These are phyloP conservation scores for Upupa epops DNA, from an alignment of 2,113 vertebrate species.

Conservation along the genomic window DNA sequence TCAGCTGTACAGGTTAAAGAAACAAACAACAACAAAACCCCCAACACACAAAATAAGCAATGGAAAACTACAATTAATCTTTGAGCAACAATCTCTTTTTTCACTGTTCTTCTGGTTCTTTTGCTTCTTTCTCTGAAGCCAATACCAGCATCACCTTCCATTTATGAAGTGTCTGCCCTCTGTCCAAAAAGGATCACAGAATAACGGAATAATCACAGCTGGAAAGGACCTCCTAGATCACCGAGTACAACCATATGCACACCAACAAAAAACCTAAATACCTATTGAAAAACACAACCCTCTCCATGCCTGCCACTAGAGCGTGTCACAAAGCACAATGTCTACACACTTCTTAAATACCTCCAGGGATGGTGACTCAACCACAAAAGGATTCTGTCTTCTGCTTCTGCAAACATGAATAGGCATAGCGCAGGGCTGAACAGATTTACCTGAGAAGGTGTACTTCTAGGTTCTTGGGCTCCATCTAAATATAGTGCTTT, in stretches of 20 bases:
- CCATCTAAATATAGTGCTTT: constrained; percentile 57
- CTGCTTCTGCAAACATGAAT: constrained; percentile 67
- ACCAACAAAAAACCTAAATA: too few relatives aligned
- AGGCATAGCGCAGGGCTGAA: constrained; percentile 44
- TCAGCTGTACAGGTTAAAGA: neutral
- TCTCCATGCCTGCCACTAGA: too few relatives aligned
- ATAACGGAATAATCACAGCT: too few relatives aligned
- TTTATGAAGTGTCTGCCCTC: constrained; percentile 71
- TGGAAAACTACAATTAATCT: neutral
- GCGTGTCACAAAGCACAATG: too few relatives aligned
- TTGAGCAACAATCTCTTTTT: neutral
- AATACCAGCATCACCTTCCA: constrained; percentile 43
- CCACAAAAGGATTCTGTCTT: constrained; percentile 61
- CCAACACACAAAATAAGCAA: neutral
- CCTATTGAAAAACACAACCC: too few relatives aligned
- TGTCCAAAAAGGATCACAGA: constrained; percentile 48
- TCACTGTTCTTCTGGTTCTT: neutral
- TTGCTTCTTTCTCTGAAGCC: constrained; percentile 38
- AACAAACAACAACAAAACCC: neutral
- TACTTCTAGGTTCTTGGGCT: constrained; percentile 68
- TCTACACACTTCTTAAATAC: too few relatives aligned
- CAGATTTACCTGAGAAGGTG: constrained; percentile 57
- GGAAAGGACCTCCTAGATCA: too few relatives aligned
- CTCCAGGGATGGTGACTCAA: too few relatives aligned
- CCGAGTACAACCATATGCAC: too few relatives aligned